Base-by-base conservation (phyloP, 2,888 invertebrate genomes). In the Syrphus vitripennis region DNA sequence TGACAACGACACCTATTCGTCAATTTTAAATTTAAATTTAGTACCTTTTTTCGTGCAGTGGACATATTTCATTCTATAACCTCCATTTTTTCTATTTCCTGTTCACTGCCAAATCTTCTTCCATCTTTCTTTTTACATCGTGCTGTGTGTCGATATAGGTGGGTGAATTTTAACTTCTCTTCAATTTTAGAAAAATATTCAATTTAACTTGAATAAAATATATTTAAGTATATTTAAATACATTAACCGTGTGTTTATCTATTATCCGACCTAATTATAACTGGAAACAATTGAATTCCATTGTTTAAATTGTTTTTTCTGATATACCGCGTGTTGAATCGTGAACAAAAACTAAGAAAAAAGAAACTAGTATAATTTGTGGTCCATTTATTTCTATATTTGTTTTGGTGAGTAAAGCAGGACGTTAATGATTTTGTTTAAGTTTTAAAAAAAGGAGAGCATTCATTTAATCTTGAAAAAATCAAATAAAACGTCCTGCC, bases 71-170 rank as follows among this genome's bases (percentile, higher is more conserved):
- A 4, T 7, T 26, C 34, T 21, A 10, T n/a, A 6, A 26, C 34
- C 14, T 21, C 9, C 63, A 48, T 65, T 19, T 45, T 24, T 12
- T 29, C 7, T 14, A 77, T 48, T 86, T 86, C 87, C 87, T 72
- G 80, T 74, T 61, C 40, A 34, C 34, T 26, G 67, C 24, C 74
- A 74, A 40, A n/a, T 40, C 14, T 63, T 24, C 81, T n/a, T 37
- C 84, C 84, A 84, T 81, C 88, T 88, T 89, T 87, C 89, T 88
- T 89, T 89, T 89, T 87, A 77, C 89, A 87, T 88, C 88, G 88
- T 89, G 88, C 83, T 81, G 87, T 87, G 81, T 88, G 80, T 87
- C 67, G 84, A 76, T 50, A 45, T 80, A 89, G 89, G 89, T 89
- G 87, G 88, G 89, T 89, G 29, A 5, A 67, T 16, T 67, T n/a